These are phyloP conservation scores for Potorous gilbertii DNA, from an alignment of 2,797 vertebrate genomes.

Conservation along the genomic window DNA sequence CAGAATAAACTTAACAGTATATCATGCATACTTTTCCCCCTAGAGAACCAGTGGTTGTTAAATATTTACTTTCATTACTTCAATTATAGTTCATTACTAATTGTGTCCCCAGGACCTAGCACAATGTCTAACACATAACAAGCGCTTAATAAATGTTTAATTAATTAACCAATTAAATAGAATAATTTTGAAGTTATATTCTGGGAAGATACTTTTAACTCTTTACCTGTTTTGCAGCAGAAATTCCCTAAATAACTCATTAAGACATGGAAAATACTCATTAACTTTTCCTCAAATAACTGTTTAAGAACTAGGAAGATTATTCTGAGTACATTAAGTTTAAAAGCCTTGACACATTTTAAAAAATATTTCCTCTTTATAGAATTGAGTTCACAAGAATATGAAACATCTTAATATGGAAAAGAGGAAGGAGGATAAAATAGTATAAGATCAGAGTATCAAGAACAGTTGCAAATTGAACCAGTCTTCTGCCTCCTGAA, in stretches of 20 bases:
- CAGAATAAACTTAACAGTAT: not conserved
- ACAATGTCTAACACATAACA: not conserved
- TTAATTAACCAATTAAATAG: not conserved
- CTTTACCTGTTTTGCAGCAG: not conserved
- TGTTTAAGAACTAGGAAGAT: not conserved
- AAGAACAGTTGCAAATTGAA: not conserved
- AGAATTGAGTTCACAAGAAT: not conserved
- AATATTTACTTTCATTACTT: not conserved
- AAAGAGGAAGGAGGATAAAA: not conserved
- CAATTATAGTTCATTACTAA: not conserved
- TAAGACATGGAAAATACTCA: not conserved
- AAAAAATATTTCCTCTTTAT: not conserved
- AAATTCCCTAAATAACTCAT: not conserved
- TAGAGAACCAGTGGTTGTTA: not conserved
- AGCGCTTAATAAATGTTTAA: not conserved
- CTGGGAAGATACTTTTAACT: not conserved
- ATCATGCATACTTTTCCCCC: not conserved
- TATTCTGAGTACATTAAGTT: not conserved
- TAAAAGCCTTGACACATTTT: not conserved
- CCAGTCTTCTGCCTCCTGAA: not conserved
- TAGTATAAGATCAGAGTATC: not conserved
- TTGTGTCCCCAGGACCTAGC: not conserved
- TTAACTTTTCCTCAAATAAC: not conserved
- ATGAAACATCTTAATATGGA: not conserved
- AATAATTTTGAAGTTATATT: not conserved